Base-by-base conservation (phyloP, 2,888 invertebrate species). In the Campoletis raptor region DNA sequence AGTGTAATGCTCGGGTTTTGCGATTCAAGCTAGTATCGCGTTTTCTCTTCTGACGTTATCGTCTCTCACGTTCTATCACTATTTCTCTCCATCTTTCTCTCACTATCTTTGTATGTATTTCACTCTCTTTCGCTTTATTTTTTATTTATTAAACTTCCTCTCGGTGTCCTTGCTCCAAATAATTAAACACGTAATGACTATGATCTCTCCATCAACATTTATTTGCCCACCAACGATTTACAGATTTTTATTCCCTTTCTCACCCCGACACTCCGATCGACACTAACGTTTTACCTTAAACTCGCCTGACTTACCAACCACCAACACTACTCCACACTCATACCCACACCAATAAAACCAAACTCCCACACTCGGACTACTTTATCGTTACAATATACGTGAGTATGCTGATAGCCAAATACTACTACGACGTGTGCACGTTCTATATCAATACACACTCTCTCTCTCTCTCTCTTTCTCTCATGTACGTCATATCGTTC, bases 1-100 rank as follows among this genome's bases (percentile, higher is more conserved):
- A 80, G 67, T 36, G 57, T 36, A 66, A 21, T 48, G 21, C 48
- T 21, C 52, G 24, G 52, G 30, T 57, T 66, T 66, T 61, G 64
- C 74, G 74, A 80, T 70, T 80, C 57, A 24, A 69, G 67, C 57
- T 66, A 67, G 45, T 48, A 45, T 3, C 80, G 76, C 72, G 45
- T 81, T 70, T 81, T 81, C 77, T 77, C 69, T 57, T 69, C 45
- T 61, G 45, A 64, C 81, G 83, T 86, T 81, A 81, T 83, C 86
- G 81, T 81, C 73, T 83, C 82, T 64, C 48, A 24, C 45, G 24
- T 45, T 64, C 66, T 77, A 42, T 24, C 81, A 52, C 80, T n/a
- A 45, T 81, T 77, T 57, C 40, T 82, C 76, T 74, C 57, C 18
- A 24, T 67, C 40, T 61, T 77, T 54, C 66, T 57, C 66, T 42